These are phyloP conservation scores for Schizothorax lantsangensis DNA, from an alignment of 2,797 vertebrate species.

Conservation along the genomic window DNA sequence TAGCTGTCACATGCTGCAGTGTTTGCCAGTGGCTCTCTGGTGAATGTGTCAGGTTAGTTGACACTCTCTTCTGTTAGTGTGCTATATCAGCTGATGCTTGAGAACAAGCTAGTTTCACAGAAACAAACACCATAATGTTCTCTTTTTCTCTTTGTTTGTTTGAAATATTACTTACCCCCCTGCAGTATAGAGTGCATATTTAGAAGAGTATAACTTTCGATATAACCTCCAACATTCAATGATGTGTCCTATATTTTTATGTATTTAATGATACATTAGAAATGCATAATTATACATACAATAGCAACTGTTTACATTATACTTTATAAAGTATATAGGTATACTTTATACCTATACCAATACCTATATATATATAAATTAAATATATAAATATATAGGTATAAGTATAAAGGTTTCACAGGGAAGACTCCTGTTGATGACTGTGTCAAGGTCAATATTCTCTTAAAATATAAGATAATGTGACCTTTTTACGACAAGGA, in stretches of 20 bases:
- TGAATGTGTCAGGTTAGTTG: constrained; percentile 19
- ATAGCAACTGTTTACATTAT: background rate
- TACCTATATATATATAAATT: no score
- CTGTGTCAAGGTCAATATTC: no score
- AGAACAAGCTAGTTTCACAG: background rate
- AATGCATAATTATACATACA: background rate
- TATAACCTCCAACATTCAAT: background rate
- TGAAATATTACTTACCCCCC: background rate
- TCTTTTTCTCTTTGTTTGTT: background rate
- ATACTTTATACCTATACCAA: no score
- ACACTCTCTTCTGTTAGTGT: constrained; percentile 5
- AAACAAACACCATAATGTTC: background rate
- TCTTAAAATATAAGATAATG: no score
- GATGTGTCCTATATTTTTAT: background rate
- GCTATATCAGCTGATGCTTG: constrained; percentile 24
- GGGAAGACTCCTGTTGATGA: no score
- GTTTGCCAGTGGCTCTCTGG: constrained; percentile 6
- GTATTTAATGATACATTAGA: background rate
- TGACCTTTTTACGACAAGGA: no score
- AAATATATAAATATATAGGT: no score
- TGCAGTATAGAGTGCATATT: background rate
- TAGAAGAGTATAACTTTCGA: background rate
- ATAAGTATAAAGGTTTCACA: no score
- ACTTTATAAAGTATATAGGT: no score
- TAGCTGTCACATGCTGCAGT: background rate